Evolutionary conservation across 2,113 vertebrate species (phyloP), one percentile per base, ranked within the genome.

Genomic region (Myocastor coypus): DNA sequence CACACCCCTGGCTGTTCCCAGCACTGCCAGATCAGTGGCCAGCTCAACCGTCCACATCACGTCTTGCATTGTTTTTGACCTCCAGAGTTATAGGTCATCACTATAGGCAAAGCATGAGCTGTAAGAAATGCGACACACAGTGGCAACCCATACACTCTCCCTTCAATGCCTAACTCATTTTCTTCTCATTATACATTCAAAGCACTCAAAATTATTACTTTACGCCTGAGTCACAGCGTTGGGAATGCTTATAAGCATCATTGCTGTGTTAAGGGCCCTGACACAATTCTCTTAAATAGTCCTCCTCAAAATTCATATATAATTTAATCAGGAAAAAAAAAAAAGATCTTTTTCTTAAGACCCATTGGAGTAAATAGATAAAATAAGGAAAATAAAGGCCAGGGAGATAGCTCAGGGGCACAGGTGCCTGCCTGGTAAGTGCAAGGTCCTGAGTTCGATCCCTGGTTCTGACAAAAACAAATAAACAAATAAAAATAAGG

Each of bases 241-340:
- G 83, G 78, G 77, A 92, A 90, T 66, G 40, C 82, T 96, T 94
- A 92, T 86, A 96, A 95, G 97, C 96, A 94, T 96, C 91, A 94
- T 91, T 93, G 92, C 92, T 40, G 30, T 95, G 52, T 97, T 96
- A 96, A 97, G 94, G 95, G 82, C 90, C 82, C 77, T 77, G 78
- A 94, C 64, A 93, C 59, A 92, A 91, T 69, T 90, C 87, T 95
- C 63, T 94, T 83, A 97, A 95, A 87, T 92, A 96, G 90, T 96
- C 59, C 77, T 85, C 68, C 75, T 92, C n/a, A 87, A 59, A 95
- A 93, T 59, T 64, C 87, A 22, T 42, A 59, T 64, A 90, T 96
- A 88, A 94, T 95, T 93, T 95, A 95, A 59, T 37, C 37, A 96
- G 71, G 42, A 93, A 42, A 93, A 57, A 82, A 52, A 93, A 42